phyloP scores from a whole-genome alignment of 2,888 invertebrate species.

The Omphaloscelis lunosa region DNA sequence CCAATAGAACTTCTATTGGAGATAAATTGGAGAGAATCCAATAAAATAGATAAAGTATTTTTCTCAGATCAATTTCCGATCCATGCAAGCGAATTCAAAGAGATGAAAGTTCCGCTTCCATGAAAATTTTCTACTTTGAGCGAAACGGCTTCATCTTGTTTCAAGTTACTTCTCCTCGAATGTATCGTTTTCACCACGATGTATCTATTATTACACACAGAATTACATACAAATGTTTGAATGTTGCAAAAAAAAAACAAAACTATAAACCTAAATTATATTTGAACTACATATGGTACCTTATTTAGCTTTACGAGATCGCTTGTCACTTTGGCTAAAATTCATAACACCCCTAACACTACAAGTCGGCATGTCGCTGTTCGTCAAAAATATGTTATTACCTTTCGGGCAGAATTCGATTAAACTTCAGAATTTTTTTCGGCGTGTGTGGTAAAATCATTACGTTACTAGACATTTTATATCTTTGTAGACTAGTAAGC shows the following conservation, averaged over 20 bases:
- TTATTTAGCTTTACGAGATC: background rate
- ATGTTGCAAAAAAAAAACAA: background rate
- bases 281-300: background rate
- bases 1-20: background rate
- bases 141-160: background rate
- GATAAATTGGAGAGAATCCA: background rate
- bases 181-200: background rate
- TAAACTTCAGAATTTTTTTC: background rate
- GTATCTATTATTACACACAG: background rate
- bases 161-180: background rate
- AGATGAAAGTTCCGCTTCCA: background rate
- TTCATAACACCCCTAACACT: background rate
- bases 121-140: background rate
- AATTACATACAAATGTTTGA: background rate
- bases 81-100: background rate
- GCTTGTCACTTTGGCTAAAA: background rate
- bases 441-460: background rate
- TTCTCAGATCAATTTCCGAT: background rate
- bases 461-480: background rate
- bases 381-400: background rate
- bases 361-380: background rate
- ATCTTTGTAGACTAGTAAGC: constrained; percentile 1
- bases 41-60: background rate
- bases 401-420: background rate
- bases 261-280: background rate